Conservation (phyloP, 1,140 invertebrate species). For the Drosophila sp. region DNA sequence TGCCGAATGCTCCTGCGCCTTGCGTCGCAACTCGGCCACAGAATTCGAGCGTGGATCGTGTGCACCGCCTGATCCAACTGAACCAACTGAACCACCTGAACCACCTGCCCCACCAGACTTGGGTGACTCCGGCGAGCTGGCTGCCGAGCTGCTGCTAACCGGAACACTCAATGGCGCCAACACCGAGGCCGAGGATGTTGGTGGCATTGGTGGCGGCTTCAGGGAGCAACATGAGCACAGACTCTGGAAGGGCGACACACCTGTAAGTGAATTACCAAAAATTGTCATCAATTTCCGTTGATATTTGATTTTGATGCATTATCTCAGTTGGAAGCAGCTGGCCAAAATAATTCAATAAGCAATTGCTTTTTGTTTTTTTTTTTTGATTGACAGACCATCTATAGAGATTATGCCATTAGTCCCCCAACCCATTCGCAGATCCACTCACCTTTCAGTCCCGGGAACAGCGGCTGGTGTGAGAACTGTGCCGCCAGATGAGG, state of each 20-base stretch:
- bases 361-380: constrained; percentile 47
- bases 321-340: constrained; percentile 15
- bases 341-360: constrained; percentile 59
- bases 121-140: constrained; percentile 83
- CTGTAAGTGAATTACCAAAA: constrained; percentile 45
- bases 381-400: constrained; percentile 56
- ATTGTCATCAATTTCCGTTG: constrained; percentile 2
- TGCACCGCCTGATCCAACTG: constrained; percentile 7
- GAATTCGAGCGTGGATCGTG: constrained; percentile 90
- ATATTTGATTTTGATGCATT: constrained; percentile 47
- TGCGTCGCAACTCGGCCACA: constrained; percentile 93
- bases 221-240: constrained; percentile 92
- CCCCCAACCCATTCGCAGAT: neutral
- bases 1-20: constrained; percentile 96
- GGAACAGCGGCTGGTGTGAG: constrained; percentile 92
- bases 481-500: constrained; percentile 92
- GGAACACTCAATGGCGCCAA: constrained; percentile 77
- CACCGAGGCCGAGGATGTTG: constrained; percentile 41
- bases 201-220: constrained; percentile 86
- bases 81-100: constrained; percentile 44
- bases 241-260: constrained; percentile 87
- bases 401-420: constrained; percentile 42
- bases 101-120: constrained; percentile 65
- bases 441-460: constrained; percentile 89
- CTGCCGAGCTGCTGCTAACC: constrained; percentile 71